Conservation (phyloP, 2,888 invertebrate genomes). For the Arctia plantaginis region DNA sequence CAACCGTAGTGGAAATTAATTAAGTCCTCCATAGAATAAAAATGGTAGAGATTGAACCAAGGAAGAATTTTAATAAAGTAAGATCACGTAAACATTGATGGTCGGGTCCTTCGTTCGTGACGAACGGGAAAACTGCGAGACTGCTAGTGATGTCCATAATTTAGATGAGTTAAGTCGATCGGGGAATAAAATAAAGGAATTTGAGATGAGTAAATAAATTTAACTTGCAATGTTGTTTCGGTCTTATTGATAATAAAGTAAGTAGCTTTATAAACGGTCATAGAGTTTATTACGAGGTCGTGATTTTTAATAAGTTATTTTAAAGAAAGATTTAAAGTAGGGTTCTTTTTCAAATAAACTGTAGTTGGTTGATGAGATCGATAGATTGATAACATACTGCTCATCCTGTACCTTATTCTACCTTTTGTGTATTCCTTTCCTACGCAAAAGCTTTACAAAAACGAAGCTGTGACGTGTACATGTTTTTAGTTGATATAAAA, state of each 20-base stretch:
- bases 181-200: conserved; percentile 17
- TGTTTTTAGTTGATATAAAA: no score
- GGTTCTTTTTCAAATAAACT: background rate
- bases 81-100: conserved; percentile 81
- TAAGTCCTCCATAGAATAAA: conserved; percentile 72
- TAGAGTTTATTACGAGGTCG: background rate
- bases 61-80: conserved; percentile 81
- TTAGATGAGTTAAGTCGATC: conserved; percentile 20
- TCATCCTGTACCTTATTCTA: no score
- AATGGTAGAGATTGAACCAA: conserved; percentile 66
- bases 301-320: background rate
- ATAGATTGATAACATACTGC: background rate
- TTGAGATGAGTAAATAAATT: background rate
- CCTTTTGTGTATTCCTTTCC: no score
- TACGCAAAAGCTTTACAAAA: no score
- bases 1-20: conserved; percentile 74
- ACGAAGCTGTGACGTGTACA: no score
- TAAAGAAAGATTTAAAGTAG: background rate
- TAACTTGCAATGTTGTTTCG: background rate
- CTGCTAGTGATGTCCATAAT: conserved; percentile 23
- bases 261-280: background rate
- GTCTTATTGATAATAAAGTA: background rate
- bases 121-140: conserved; percentile 22
- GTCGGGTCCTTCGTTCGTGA: conserved; percentile 41
- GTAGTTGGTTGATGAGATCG: background rate